Evolutionary conservation across 35 echinoderm and acorn worm genomes (phyloP).

Genomic region (Apostichopus parvimensis): DNA sequence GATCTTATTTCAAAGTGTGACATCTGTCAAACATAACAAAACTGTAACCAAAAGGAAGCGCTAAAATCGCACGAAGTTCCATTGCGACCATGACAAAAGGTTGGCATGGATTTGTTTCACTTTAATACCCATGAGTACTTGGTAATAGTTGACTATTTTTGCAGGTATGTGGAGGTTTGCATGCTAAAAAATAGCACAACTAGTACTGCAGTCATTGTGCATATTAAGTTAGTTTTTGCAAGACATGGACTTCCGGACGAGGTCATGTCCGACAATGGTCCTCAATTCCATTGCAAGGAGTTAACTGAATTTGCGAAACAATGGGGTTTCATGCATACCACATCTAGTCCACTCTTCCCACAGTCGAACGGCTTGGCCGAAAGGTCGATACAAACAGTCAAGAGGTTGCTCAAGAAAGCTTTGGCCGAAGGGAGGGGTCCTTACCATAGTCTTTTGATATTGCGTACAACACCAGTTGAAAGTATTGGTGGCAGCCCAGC

Average conservation of each 20-base stretch:
- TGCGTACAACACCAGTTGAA: conserved; percentile 13
- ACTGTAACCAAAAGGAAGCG: neutral
- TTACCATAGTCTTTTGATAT: neutral
- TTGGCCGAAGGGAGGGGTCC: neutral
- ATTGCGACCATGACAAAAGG: neutral
- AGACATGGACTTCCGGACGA: conserved; percentile 12
- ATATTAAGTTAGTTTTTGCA: conserved; percentile 12
- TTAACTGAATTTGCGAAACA: conserved; percentile 59
- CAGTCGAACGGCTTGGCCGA: conserved; percentile 70
- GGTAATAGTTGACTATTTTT: neutral
- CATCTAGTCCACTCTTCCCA: conserved; percentile 63
- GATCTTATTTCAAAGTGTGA: neutral
- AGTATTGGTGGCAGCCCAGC: neutral
- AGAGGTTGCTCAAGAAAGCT: neutral
- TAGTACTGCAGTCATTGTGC: neutral
- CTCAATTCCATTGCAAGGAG: neutral
- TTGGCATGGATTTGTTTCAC: neutral
- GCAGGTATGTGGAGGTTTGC: neutral
- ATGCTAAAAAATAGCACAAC: neutral
- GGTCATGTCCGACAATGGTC: conserved; percentile 11
- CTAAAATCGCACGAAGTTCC: neutral
- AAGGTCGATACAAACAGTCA: conserved; percentile 42
- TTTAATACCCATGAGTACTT: neutral
- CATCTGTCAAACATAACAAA: neutral
- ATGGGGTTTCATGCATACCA: conserved; percentile 69